A percentile compares a stretch with the other conserved stretches of the same genome.
phyloP scores from a whole-genome alignment of 2,888 invertebrate genomes.

The Volucella inanis region DNA sequence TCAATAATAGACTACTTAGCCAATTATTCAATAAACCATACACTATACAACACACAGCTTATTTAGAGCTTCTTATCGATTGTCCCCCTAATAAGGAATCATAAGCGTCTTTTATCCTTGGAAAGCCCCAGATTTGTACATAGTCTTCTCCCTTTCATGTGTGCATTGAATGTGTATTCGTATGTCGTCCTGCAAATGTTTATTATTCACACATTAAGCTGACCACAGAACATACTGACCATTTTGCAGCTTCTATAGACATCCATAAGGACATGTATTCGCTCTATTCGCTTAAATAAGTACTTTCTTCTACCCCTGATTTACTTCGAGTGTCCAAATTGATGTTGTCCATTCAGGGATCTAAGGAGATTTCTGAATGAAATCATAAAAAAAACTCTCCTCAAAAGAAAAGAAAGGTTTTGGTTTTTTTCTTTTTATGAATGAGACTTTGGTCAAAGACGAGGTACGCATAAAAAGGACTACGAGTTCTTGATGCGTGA shows the following conservation, averaged over 20 bases:
- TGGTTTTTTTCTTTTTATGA: conserved; percentile 44
- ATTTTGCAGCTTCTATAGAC: conserved; percentile 11
- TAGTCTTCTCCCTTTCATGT: conserved; percentile 18
- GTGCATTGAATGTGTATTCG: not conserved
- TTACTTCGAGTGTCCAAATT: conserved; percentile 50
- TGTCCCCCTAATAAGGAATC: conserved; percentile 70
- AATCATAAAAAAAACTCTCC: conserved; percentile 31
- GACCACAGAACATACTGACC: conserved; percentile 55
- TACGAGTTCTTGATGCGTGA: conserved; percentile 78
- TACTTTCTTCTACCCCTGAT: conserved; percentile 41
- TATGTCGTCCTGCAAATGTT: conserved; percentile 39
- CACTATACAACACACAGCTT: conserved; percentile 23
- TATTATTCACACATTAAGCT: conserved; percentile 67
- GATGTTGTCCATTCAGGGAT: conserved; percentile 50
- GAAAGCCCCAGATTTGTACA: conserved; percentile 61
- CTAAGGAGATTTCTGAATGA: conserved; percentile 36
- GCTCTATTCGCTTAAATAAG: conserved; percentile 28
- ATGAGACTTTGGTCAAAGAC: conserved; percentile 44
- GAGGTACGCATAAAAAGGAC: conserved; percentile 48
- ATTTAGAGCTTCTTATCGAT: conserved; percentile 63
- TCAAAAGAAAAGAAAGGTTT: conserved; percentile 11
- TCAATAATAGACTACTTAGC: conserved; percentile 68
- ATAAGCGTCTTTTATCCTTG: conserved; percentile 72
- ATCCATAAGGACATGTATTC: conserved; percentile 2
- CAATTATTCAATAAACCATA: conserved; percentile 72